Evolutionary conservation across 2,113 vertebrate genomes (phyloP).

Genomic region (Mustela lutreola): DNA sequence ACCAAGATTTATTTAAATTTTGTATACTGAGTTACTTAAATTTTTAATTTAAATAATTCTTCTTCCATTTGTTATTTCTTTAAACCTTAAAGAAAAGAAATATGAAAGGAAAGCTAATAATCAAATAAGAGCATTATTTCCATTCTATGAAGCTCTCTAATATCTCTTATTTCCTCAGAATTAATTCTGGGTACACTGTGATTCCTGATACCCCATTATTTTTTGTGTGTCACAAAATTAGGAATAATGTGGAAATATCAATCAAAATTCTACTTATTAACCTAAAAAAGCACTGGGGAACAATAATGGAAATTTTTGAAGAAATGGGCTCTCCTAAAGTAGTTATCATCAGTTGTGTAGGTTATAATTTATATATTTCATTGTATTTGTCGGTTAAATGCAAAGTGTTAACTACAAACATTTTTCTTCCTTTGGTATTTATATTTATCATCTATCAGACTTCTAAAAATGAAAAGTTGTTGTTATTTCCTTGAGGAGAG

Average conservation of each 20-base stretch:
- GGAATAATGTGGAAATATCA: background rate
- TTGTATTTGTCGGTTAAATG: background rate
- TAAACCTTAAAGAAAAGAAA: background rate
- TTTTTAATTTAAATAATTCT: background rate
- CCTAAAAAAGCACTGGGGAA: background rate
- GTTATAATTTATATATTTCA: background rate
- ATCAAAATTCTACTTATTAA: background rate
- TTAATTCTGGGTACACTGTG: background rate
- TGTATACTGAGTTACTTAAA: background rate
- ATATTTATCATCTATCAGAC: background rate
- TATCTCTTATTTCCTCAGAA: background rate
- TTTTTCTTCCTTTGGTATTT: constrained; percentile 22
- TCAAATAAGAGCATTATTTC: background rate
- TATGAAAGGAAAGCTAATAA: background rate
- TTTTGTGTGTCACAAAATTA: background rate
- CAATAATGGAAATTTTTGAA: background rate
- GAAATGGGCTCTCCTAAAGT: background rate
- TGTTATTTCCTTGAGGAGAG: background rate
- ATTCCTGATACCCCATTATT: background rate
- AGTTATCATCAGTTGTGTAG: background rate
- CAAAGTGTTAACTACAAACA: background rate
- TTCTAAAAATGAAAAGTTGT: background rate
- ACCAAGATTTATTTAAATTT: background rate
- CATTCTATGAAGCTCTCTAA: background rate
- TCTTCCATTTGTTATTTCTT: background rate